These are phyloP conservation scores for Trichomalopsis sarcophagae DNA, from an alignment of 1,140 invertebrate species.

Conservation along the genomic window DNA sequence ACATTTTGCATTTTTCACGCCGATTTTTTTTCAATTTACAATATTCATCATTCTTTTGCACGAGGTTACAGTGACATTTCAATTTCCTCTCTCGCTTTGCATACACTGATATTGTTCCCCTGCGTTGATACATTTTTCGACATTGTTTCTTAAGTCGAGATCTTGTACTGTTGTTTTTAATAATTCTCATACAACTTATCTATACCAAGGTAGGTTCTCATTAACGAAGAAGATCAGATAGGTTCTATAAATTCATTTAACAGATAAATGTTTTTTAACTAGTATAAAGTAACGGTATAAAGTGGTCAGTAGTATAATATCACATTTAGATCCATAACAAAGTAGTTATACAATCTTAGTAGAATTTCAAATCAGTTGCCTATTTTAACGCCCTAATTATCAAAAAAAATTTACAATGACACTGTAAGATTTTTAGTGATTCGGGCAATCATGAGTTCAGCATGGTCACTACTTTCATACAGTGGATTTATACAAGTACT, in stretches of 20 bases:
- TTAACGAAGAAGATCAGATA: too few relatives aligned
- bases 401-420: too few relatives aligned
- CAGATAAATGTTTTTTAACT: not conserved
- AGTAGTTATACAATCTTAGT: not conserved
- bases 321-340: not conserved
- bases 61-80: not conserved
- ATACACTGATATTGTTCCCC: conserved; percentile 36
- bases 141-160: not conserved
- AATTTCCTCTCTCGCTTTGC: not conserved
- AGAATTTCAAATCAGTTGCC: not conserved
- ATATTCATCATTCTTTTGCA: not conserved
- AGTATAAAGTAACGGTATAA: not conserved
- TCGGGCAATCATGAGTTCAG: not conserved
- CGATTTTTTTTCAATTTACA: not conserved
- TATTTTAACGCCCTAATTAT: too few relatives aligned
- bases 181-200: too few relatives aligned
- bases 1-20: not conserved
- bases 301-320: not conserved
- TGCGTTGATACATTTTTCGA: not conserved
- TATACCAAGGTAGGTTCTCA: too few relatives aligned
- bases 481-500: not conserved
- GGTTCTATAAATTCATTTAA: not conserved
- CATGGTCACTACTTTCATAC: not conserved
- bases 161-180: conserved; percentile 22
- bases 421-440: too few relatives aligned